These are phyloP conservation scores for Gymnoscelis rufifasciata DNA, from an alignment of 2,888 invertebrate genomes.

Conservation along the genomic window DNA sequence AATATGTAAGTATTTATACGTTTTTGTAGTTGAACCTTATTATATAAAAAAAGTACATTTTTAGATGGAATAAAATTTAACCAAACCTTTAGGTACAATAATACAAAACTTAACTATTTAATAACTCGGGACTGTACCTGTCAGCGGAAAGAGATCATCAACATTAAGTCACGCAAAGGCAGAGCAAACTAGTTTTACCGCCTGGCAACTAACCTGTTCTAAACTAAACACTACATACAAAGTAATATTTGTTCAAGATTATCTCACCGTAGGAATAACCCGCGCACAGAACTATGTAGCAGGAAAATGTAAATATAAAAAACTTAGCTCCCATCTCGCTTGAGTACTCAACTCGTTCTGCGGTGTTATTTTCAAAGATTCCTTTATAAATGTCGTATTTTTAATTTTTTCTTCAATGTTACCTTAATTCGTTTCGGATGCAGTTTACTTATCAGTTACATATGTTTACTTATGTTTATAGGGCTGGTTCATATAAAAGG, in stretches of 20 bases:
- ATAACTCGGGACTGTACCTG: no score
- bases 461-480: not conserved
- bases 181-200: no score
- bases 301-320: constrained; percentile 27
- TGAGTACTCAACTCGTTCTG: constrained; percentile 21
- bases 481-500: not conserved
- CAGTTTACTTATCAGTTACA: constrained; percentile 1
- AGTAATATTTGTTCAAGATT: not conserved
- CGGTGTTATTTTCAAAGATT: not conserved
- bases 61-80: no score
- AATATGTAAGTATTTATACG: no score
- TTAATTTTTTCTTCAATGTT: not conserved
- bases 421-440: constrained; percentile 6
- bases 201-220: not conserved
- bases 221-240: not conserved
- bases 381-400: constrained; percentile 17
- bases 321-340: constrained; percentile 24
- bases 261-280: constrained; percentile 20
- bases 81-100: no score
- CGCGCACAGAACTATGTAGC: constrained; percentile 19
- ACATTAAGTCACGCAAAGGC: no score
- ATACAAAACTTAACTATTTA: no score
- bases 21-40: no score
- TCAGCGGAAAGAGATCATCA: no score
- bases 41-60: no score